Base-by-base conservation (phyloP, 2,888 invertebrate genomes). In the Brachypalpus laphriformis region DNA sequence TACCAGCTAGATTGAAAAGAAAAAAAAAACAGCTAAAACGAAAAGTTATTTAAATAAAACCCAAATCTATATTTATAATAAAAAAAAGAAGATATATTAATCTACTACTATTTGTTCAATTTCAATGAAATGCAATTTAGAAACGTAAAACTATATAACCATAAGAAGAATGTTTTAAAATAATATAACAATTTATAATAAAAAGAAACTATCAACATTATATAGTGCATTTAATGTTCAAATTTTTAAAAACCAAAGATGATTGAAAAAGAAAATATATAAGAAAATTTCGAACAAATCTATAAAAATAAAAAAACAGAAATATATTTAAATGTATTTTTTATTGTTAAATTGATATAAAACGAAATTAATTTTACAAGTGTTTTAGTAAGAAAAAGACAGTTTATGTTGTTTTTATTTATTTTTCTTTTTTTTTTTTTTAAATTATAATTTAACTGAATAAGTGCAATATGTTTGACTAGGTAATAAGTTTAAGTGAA, bases 71-170 rank as follows among this genome's bases (percentile, higher is more conserved):
- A 85, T 85, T 71, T 76, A 81, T 72, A 83, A 54, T 74, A 68
- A 34, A 61, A 61, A 63, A 61, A 34, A 40, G 51, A 59, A 61
- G 54, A 34, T 7, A 61, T 61, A 82, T 65, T 77, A 72, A 78
- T 83, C 78, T 78, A 80, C 85, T 75, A 72, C 85, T 75, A 72
- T 86, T 81, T 82, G 86, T 86, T 86, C 82, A 82, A 86, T 86
- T 86, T 86, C 86, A 86, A 77, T 82, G 77, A 86, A 86, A 82
- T 82, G 86, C 86, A 86, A 82, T 86, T 86, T 81, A 86, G 76
- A 82, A 68, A 82, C 47, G 37, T 74, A 68, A 72, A 85, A 70
- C 65, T 66, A 72, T 42, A 59, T 74, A 71, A 76, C 61, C 75
- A 54, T 76, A 72, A 72, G 71, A 54, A 70, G 49, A 71, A 34